A percentile compares a stretch with the other conserved stretches of the same genome.
phyloP scores from a whole-genome alignment of 2,888 invertebrate genomes.

The Nomada fabriciana region DNA sequence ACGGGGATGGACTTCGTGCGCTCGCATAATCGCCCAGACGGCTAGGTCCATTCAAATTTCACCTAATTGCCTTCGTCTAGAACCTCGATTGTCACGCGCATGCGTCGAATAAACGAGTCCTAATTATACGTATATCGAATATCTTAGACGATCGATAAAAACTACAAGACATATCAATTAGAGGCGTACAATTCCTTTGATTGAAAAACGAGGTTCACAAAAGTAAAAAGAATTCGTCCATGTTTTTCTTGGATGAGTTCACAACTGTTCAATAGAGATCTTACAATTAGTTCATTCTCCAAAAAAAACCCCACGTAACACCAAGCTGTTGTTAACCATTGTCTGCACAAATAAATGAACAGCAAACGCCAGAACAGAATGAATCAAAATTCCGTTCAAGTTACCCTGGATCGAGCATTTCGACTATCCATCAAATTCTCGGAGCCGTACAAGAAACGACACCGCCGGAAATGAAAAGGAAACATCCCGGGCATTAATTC shows the following conservation, averaged over 20 bases:
- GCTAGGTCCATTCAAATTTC: conserved; percentile 45
- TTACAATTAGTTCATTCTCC: not conserved
- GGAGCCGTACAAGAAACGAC: conserved; percentile 43
- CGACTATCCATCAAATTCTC: conserved; percentile 66
- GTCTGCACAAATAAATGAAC: too few species aligned
- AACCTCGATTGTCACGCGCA: not conserved
- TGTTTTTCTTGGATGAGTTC: too few species aligned
- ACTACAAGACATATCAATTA: not conserved
- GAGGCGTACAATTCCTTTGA: not conserved
- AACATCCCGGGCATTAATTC: conserved; percentile 73
- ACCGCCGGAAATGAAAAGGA: conserved; percentile 74
- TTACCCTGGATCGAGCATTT: conserved; percentile 4
- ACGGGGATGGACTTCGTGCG: conserved; percentile 49
- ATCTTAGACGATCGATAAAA: not conserved
- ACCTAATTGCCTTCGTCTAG: conserved; percentile 38
- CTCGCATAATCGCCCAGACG: conserved; percentile 54
- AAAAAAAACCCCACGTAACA: too few species aligned
- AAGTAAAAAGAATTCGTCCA: too few species aligned
- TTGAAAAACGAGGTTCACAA: not conserved
- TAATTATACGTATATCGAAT: too few species aligned
- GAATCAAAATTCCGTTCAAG: not conserved
- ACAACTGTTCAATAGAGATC: too few species aligned
- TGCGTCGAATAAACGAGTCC: too few species aligned
- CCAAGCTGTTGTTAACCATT: too few species aligned
- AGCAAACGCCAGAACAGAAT: not conserved